phyloP scores from a whole-genome alignment of 2,113 vertebrate species.

The Gracilinanus agilis region DNA sequence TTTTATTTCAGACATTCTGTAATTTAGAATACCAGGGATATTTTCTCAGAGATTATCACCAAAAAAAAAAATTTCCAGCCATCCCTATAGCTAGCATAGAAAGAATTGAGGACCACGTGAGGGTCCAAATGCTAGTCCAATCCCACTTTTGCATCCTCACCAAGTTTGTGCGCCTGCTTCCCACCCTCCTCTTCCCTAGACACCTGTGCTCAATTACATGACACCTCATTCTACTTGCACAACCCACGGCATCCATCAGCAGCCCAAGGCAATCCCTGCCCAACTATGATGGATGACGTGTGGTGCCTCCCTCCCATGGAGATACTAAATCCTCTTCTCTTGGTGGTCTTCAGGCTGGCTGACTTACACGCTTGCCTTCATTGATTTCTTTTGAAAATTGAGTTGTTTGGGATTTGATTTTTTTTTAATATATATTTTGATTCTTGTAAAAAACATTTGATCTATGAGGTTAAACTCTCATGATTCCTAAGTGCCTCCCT shows the following conservation, averaged over 20 bases:
- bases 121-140: not conserved
- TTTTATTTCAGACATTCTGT: constrained; percentile 11
- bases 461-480: rapidly evolving
- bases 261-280: constrained; percentile 54
- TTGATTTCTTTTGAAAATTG: not conserved
- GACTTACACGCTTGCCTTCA: constrained; percentile 56
- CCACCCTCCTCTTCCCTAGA: not conserved
- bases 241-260: constrained; percentile 71
- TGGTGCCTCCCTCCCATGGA: constrained; percentile 56
- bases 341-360: constrained; percentile 59
- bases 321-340: constrained; percentile 61
- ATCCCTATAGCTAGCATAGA: not conserved
- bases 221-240: constrained; percentile 67
- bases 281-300: constrained; percentile 50
- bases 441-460: not conserved
- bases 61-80: rapidly evolving
- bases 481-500: rapidly evolving
- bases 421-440: not conserved
- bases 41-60: constrained; percentile 25
- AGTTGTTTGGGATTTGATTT: not conserved
- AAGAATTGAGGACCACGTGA: rapidly evolving
- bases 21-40: constrained; percentile 45
- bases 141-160: constrained; percentile 21
- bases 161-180: constrained; percentile 51
- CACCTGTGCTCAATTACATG: constrained; percentile 74